Evolutionary conservation across 2,797 vertebrate genomes (phyloP), one percentile per base, ranked within the genome.

Genomic region (Rhabdophis nuchalis): DNA sequence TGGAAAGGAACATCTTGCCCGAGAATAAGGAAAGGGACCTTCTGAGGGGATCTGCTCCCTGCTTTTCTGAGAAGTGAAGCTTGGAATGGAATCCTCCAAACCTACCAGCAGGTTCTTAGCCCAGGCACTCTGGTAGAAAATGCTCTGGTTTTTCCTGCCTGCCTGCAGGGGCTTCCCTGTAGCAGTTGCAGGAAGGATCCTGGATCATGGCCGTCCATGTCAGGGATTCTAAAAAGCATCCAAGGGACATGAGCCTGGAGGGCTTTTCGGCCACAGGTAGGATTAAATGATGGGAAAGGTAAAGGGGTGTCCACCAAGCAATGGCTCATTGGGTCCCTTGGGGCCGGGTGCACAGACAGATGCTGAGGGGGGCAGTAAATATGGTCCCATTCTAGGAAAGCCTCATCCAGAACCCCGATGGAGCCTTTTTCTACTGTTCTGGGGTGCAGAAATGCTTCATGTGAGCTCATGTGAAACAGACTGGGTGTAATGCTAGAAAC

Each of bases 141-240:
- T 32, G 23, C 8, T 10, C 13, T 1, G 1, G n/a, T n/a, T n/a
- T 7, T 0, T n/a, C 1, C 50, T 72, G 7, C n/a, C 29, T 46
- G 13, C 58, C 41, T 16, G 56, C 41, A 46, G 14, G 36, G 41
- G 29, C 16, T 23, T 8, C 18, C 50, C 1, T 3, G 2, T 0
- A 14, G 64, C n/a, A 56, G 18, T 54, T 72, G 25, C 1, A 13
- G 32, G 23, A 32, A 53, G 18, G 61, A 32, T 23, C 20, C 5
- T 54, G 18, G n/a, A 2, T 61, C 27, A 54, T 2, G 10, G n/a
- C n/a, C 20, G 54, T 5, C 27, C 27, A 46, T 2, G 29, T 5
- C 29, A 52, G 16, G 3, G 88, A 20, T 7, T 72, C 50, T 25
- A 61, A 20, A 41, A 41, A 41, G 23, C 3, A 23, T 41, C 36